phyloP scores from a whole-genome alignment of 2,113 vertebrate genomes.

The Microcebus jonahi region DNA sequence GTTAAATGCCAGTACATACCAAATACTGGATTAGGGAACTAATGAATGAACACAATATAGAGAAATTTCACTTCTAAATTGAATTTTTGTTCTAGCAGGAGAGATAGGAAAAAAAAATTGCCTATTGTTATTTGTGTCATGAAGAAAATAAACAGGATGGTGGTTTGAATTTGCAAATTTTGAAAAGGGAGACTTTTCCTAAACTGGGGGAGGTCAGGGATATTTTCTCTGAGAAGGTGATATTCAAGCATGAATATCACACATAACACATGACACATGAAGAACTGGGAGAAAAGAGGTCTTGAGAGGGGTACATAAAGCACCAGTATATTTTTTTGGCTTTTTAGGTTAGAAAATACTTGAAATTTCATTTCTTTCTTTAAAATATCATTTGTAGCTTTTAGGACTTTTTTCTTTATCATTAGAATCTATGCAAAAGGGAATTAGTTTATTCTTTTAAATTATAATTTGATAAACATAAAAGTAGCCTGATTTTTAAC shows the following conservation, averaged over 20 bases:
- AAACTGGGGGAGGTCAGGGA: not conserved
- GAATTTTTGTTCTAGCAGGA: constrained; percentile 42
- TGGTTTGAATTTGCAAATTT: not conserved
- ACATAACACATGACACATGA: not conserved
- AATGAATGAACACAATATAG: not conserved
- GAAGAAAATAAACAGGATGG: constrained; percentile 16
- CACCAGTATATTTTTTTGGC: not conserved
- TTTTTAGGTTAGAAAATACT: not conserved
- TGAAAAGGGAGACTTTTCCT: not conserved
- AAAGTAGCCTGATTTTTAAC: constrained; percentile 22
- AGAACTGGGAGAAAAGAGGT: not conserved
- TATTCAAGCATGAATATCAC: not conserved
- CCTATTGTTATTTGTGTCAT: constrained; percentile 20
- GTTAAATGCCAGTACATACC: not conserved
- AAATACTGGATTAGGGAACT: constrained; percentile 12
- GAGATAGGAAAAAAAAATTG: constrained; percentile 25
- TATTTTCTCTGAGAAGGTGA: not conserved
- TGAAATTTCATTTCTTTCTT: not conserved
- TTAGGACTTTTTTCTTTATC: not conserved
- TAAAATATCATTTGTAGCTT: not conserved
- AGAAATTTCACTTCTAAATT: constrained; percentile 24
- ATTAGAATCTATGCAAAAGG: not conserved
- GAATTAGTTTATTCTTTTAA: not conserved
- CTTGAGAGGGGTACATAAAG: not conserved
- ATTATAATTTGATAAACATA: constrained; percentile 27